A percentile compares a stretch with the other conserved stretches of the same genome.
phyloP scores from a whole-genome alignment of 2,888 invertebrate genomes.

The Limnephilus lunatus region DNA sequence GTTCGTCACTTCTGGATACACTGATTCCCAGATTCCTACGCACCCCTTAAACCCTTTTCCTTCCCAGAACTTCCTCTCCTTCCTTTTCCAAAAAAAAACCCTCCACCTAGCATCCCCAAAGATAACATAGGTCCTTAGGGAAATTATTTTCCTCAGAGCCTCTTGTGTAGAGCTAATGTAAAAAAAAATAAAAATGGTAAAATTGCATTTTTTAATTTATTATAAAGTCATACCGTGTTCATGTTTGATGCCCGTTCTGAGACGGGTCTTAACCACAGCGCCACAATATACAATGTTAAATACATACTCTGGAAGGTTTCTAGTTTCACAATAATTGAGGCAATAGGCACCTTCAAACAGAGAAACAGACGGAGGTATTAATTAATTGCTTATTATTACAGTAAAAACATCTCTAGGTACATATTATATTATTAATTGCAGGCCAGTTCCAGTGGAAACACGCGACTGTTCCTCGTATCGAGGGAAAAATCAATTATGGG shows the following conservation, averaged over 20 bases:
- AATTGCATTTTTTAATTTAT: neutral
- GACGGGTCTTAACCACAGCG: neutral
- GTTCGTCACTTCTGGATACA: too few species aligned
- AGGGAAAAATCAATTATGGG: slow-evolving; percentile 29
- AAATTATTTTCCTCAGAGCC: too few species aligned
- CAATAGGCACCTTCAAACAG: neutral
- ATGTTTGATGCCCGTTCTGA: neutral
- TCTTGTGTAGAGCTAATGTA: too few species aligned
- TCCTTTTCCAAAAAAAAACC: too few species aligned
- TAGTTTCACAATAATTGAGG: slow-evolving; percentile 37
- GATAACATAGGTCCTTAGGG: too few species aligned
- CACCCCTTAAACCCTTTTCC: too few species aligned
- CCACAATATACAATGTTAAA: neutral
- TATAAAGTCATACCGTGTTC: neutral
- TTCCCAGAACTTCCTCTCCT: too few species aligned
- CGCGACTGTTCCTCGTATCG: slow-evolving; percentile 26
- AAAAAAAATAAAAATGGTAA: too few species aligned
- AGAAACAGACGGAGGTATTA: slow-evolving; percentile 44
- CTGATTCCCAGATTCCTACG: too few species aligned
- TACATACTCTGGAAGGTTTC: slow-evolving; percentile 33
- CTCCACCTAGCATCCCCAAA: too few species aligned
- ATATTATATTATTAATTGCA: slow-evolving; percentile 30
- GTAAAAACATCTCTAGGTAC: slow-evolving; percentile 9
- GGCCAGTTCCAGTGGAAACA: slow-evolving; percentile 26
- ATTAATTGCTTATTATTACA: slow-evolving; percentile 51